Evolutionary conservation across 2,113 vertebrate species (phyloP).

Genomic region (Catagonus wagneri): DNA sequence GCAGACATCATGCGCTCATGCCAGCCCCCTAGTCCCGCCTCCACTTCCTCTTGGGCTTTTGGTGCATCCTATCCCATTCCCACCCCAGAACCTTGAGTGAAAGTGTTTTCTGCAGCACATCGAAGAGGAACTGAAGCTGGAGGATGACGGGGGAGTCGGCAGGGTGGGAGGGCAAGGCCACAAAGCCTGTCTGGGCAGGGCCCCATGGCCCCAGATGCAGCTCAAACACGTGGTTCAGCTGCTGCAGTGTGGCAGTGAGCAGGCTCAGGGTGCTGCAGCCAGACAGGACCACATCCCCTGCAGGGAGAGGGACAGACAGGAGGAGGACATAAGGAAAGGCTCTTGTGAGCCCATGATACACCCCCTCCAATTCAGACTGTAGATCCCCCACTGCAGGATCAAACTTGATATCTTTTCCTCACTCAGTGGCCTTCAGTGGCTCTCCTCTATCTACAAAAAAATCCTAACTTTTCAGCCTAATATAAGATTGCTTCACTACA

Average conservation of each 20-base stretch:
- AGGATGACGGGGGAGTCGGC: conserved; percentile 93
- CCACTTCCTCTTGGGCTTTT: not conserved
- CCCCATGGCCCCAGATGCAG: conserved; percentile 92
- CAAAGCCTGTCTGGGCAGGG: conserved; percentile 93
- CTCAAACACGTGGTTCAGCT: conserved; percentile 94
- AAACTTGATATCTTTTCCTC: not conserved
- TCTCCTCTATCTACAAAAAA: not conserved
- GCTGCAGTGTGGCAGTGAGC: conserved; percentile 91
- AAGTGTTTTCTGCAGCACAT: conserved; percentile 95
- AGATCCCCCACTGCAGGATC: not conserved
- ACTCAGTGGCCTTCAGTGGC: not conserved
- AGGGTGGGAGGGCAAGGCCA: conserved; percentile 96
- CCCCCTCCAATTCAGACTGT: not conserved
- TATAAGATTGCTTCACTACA: not conserved
- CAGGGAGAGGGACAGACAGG: not conserved
- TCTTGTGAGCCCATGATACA: not conserved
- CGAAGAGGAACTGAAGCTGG: conserved; percentile 96
- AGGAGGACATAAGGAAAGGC: not conserved
- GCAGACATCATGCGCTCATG: not conserved
- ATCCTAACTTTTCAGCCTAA: not conserved
- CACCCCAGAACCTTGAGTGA: conserved; percentile 92
- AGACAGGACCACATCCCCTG: conserved; percentile 94
- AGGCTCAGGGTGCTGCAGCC: conserved; percentile 94
- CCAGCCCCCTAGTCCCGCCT: not conserved
- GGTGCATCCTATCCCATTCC: not conserved